Evolutionary conservation across 2,888 invertebrate species (phyloP).

Genomic region (Nomada fabriciana): DNA sequence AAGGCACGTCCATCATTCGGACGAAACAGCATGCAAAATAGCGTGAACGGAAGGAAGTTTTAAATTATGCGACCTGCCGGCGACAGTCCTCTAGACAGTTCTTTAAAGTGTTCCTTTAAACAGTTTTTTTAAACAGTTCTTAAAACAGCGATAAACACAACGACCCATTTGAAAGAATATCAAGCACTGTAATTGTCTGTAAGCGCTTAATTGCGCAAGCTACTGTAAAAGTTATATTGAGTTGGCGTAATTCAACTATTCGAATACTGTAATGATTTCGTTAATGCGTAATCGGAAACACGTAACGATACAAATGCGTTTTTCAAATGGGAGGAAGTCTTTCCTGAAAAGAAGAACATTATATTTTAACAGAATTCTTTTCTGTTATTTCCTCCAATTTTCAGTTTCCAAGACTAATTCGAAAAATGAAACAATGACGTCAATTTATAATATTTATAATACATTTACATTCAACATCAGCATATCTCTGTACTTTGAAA

Average conservation of each 20-base stretch:
- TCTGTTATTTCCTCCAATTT: no score
- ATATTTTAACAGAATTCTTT: no score
- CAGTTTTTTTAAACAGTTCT: slow-evolving; percentile 48
- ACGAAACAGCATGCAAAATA: slow-evolving; percentile 65
- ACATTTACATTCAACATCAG: no score
- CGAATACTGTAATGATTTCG: not conserved
- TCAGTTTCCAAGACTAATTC: no score
- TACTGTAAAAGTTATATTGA: slow-evolving; percentile 33
- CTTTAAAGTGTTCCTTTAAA: slow-evolving; percentile 45
- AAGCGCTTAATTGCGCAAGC: slow-evolving; percentile 41
- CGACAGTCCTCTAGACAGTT: slow-evolving; percentile 63
- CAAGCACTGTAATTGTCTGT: slow-evolving; percentile 54
- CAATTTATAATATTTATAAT: no score
- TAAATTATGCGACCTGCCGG: slow-evolving; percentile 69
- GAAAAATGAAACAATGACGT: no score
- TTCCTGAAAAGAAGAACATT: no score
- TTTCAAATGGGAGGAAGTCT: no score
- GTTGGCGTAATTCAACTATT: slow-evolving; percentile 6
- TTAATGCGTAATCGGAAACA: no score
- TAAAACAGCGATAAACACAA: slow-evolving; percentile 60
- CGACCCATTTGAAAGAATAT: slow-evolving; percentile 64
- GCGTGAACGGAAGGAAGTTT: slow-evolving; percentile 58
- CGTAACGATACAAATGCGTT: no score
- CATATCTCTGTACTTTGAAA: no score
- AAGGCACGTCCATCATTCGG: slow-evolving; percentile 36